These are phyloP conservation scores for Sisyra terminalis DNA, from an alignment of 2,888 invertebrate genomes.

Conservation along the genomic window DNA sequence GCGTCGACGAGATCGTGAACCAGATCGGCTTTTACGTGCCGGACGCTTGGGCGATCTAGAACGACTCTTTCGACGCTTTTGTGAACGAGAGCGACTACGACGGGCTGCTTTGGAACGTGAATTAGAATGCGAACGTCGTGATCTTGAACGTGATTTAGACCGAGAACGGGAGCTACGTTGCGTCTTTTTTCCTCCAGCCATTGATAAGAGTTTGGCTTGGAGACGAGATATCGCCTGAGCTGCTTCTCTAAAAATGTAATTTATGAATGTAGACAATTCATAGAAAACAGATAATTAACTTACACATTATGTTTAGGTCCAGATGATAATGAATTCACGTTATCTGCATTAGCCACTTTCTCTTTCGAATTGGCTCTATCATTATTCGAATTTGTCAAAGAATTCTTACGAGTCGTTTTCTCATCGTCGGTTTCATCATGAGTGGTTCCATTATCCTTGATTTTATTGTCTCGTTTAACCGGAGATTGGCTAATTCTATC, in stretches of 20 bases:
- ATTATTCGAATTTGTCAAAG: too few relatives aligned
- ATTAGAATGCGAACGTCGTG: conserved; percentile 20
- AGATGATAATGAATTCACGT: conserved; percentile 20
- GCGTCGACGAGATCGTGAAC: neutral
- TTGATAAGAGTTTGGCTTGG: conserved; percentile 43
- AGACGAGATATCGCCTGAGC: conserved; percentile 37
- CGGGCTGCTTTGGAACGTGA: conserved; percentile 15
- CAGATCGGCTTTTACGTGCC: neutral
- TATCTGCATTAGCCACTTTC: conserved; percentile 23
- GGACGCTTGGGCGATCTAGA: neutral
- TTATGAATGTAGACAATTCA: conserved; percentile 1
- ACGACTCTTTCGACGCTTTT: conserved; percentile 1
- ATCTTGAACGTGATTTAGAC: conserved; percentile 20
- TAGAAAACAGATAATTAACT: conserved; percentile 8
- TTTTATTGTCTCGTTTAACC: conserved; percentile 1
- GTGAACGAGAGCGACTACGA: conserved; percentile 4
- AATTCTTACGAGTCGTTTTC: conserved; percentile 22
- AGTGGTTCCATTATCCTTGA: conserved; percentile 4
- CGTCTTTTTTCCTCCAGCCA: conserved; percentile 32
- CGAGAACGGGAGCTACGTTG: conserved; percentile 15
- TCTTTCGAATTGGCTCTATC: conserved; percentile 20
- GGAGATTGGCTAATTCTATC: conserved; percentile 12
- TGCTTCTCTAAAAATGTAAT: conserved; percentile 22
- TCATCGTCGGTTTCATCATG: conserved; percentile 13
- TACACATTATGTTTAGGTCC: conserved; percentile 16